Conservation (phyloP, 2,888 invertebrate species). For the Nomada flava region DNA sequence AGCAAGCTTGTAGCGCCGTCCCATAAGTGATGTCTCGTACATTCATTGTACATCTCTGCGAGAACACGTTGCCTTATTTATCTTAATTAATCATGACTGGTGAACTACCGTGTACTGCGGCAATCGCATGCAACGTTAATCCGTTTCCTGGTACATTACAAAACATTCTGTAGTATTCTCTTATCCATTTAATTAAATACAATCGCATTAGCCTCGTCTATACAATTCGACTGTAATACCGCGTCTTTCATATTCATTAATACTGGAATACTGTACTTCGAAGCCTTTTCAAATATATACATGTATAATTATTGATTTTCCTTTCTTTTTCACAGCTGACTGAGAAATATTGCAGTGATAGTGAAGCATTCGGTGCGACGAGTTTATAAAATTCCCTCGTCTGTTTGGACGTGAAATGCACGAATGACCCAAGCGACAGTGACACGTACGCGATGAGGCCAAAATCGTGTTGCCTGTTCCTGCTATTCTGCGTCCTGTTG, state of each 20-base stretch:
- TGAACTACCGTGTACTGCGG: neutral
- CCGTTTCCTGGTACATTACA: constrained; percentile 1
- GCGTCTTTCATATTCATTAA: neutral
- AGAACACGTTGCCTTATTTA: constrained; percentile 17
- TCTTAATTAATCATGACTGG: constrained; percentile 31
- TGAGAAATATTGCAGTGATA: constrained; percentile 9
- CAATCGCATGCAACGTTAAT: constrained; percentile 24
- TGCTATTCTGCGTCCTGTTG: constrained; percentile 78
- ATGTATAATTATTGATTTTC: neutral
- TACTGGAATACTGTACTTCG: no score
- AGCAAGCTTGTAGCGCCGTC: neutral
- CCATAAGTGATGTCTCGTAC: neutral
- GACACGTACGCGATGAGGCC: constrained; percentile 81
- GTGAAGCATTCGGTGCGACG: constrained; percentile 40
- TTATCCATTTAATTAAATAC: constrained; percentile 10
- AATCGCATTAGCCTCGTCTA: neutral
- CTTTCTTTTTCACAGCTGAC: constrained; percentile 48
- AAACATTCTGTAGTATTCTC: constrained; percentile 10
- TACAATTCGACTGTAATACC: no score
- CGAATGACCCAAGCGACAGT: constrained; percentile 76
- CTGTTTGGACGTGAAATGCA: constrained; percentile 72
- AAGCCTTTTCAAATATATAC: no score
- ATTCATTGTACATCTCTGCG: neutral
- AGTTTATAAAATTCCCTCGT: neutral
- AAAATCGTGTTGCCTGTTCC: constrained; percentile 80